Conservation (phyloP, 2,113 vertebrate genomes). For the Scomber scombrus region DNA sequence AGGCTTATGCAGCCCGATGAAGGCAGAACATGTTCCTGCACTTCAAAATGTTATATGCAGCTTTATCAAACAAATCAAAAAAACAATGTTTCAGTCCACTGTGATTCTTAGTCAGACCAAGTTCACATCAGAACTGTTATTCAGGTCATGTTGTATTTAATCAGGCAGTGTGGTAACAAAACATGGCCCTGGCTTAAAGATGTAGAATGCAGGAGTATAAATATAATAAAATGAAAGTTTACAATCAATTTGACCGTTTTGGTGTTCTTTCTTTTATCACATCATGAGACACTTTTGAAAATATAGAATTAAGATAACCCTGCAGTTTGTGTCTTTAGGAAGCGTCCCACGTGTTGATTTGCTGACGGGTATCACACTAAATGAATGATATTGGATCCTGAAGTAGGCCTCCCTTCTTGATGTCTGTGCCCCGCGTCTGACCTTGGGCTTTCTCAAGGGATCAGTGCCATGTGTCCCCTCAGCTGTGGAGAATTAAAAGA, state of each 20-base stretch:
- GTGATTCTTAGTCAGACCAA: not conserved
- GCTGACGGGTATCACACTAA: constrained; percentile 50
- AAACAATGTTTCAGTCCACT: not conserved
- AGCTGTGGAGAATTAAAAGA: constrained; percentile 80
- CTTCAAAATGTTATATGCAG: not conserved
- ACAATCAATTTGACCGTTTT: too few relatives aligned
- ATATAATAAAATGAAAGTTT: too few relatives aligned
- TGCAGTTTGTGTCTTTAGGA: not conserved
- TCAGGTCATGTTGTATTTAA: too few relatives aligned
- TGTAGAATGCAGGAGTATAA: not conserved
- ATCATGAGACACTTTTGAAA: not conserved
- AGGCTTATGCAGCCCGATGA: not conserved
- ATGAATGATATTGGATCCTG: constrained; percentile 60
- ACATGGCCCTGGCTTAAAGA: too few relatives aligned
- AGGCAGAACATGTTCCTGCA: not conserved
- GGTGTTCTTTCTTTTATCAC: not conserved
- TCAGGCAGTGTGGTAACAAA: too few relatives aligned
- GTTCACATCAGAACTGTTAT: too few relatives aligned
- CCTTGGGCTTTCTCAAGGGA: constrained; percentile 76
- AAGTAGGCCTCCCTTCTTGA: constrained; percentile 43
- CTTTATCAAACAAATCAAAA: not conserved
- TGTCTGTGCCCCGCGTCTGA: constrained; percentile 70
- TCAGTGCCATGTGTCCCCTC: constrained; percentile 79
- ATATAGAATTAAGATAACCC: not conserved
- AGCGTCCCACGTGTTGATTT: constrained; percentile 47